Percentiles rank a stretch among this genome's conserved stretches.
phyloP scores from a whole-genome alignment of 2,797 vertebrate species.

The Cossypha caffra region DNA sequence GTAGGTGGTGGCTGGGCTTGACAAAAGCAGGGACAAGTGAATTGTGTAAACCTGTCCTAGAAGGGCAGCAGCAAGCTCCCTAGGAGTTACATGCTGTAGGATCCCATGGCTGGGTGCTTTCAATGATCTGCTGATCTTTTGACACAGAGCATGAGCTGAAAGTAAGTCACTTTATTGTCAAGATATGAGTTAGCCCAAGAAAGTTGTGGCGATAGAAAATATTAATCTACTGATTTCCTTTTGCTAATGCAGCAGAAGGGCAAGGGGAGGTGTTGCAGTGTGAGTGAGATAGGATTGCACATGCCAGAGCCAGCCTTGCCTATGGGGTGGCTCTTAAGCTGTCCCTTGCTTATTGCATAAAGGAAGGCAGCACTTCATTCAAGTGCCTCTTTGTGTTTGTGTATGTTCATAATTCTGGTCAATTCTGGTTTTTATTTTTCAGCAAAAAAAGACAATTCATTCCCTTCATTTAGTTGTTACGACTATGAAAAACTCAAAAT shows the following conservation, averaged over 20 bases:
- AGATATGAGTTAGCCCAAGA: neutral
- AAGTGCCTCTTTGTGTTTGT: neutral
- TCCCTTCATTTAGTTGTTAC: neutral
- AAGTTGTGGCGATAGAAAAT: neutral
- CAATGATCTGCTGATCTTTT: neutral
- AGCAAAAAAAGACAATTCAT: neutral
- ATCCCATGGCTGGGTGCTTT: neutral
- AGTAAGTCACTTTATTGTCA: no score
- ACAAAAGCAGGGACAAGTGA: neutral
- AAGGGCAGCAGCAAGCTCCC: neutral
- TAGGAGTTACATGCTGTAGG: neutral
- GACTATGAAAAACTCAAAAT: neutral
- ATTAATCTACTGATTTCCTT: neutral
- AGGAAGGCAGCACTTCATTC: neutral
- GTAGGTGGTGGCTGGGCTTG: neutral
- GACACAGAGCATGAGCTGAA: neutral
- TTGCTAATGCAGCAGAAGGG: neutral
- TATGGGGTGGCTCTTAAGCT: neutral
- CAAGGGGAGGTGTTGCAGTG: neutral
- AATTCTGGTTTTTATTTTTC: neutral
- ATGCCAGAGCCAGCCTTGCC: neutral
- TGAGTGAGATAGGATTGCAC: no score
- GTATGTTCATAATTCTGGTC: neutral
- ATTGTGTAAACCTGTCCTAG: neutral
- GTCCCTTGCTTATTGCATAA: neutral